phyloP scores from a whole-genome alignment of 2,888 invertebrate genomes.

The Drosophila mercatorum region DNA sequence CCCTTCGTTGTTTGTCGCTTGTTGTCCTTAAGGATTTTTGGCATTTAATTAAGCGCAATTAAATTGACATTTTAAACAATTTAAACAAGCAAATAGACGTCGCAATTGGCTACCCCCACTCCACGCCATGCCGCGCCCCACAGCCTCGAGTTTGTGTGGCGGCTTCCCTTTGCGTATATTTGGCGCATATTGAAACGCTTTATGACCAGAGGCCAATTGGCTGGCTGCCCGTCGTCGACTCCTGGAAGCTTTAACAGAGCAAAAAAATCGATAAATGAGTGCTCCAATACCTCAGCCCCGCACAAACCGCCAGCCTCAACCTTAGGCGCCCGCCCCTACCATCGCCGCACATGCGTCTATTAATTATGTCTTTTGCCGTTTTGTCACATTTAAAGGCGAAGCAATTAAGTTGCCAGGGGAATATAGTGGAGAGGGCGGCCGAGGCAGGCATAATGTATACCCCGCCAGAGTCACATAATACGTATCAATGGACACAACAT shows the following conservation, averaged over 20 bases:
- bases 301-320: background rate
- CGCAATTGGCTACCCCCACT: constrained; percentile 29
- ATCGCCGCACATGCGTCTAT: constrained; percentile 48
- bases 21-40: constrained; percentile 74
- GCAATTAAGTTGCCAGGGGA: constrained; percentile 65
- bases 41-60: constrained; percentile 81
- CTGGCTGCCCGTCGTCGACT: constrained; percentile 23
- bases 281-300: background rate
- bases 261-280: constrained; percentile 70
- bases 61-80: constrained; percentile 82
- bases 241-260: constrained; percentile 28
- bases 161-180: constrained; percentile 43
- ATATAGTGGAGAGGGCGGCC: background rate
- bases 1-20: constrained; percentile 19
- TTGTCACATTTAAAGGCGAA: constrained; percentile 75
- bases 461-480: constrained; percentile 71
- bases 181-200: constrained; percentile 73
- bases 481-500: constrained; percentile 73
- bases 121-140: constrained; percentile 1
- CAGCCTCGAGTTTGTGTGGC: background rate
- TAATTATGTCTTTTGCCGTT: constrained; percentile 80
- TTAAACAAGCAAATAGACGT: constrained; percentile 73
- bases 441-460: constrained; percentile 50
- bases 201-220: constrained; percentile 75
- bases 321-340: background rate